Evolutionary conservation across 2,113 vertebrate genomes (phyloP), one percentile per base, ranked within the genome.

Genomic region (Coptodon rendalli): DNA sequence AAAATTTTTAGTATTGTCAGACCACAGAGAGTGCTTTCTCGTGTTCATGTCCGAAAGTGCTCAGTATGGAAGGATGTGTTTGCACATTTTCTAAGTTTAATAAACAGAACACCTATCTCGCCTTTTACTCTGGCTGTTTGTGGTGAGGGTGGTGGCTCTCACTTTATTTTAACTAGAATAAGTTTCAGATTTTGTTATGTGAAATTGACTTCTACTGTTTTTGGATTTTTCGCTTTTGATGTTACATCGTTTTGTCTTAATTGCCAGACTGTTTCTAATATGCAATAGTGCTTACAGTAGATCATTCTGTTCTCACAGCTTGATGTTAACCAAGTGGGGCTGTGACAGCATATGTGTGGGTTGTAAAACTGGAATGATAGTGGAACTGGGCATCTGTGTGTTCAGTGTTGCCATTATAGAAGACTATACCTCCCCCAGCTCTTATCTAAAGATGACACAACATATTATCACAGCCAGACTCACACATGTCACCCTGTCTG

Each of bases 321-420:
- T 92, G 92, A 87, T 87, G 88, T 87, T 87, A 93, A 89, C 87
- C 3, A 57, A 90, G 89, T 68, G 79, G 63, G 89, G 87, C 93
- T 94, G 90, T 88, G 90, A 90, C 89, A 90, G 83, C 92, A 93
- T 91, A 93, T 93, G 93, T 95, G 94, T 94, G 93, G 94, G 95
- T 81, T 93, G 93, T 87, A 91, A 91, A 93, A 89, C 90, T 93
- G 93, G 90, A 92, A 89, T 91, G 89, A 88, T 87, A 91, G 91
- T 91, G 92, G 80, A 91, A 89, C 83, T 88, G 92, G 93, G 83
- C 90, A 93, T 94, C 94, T 92, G 89, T 90, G 93, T 84, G 84
- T 89, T 93, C 88, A 90, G 12, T 84, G 82, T 85, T 92, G 82
- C 86, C 89, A 89, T 94, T 89, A 84, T 66, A 86, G 80, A 83